A percentile compares a stretch with the other conserved stretches of the same genome.
Evolutionary conservation across 2,113 vertebrate genomes (phyloP).

Genomic region (Candoia aspera): DNA sequence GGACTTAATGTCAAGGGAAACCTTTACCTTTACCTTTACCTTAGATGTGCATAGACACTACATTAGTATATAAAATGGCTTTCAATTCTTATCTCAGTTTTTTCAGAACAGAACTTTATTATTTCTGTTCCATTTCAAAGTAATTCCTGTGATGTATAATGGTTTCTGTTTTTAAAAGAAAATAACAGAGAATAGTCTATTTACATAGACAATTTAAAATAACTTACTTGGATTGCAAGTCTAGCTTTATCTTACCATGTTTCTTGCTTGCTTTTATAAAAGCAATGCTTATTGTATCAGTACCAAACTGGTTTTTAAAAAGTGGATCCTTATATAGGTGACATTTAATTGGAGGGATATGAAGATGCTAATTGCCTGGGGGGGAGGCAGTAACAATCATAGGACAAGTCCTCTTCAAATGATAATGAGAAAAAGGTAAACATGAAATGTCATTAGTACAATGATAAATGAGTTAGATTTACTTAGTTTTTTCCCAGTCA

Average conservation of each 20-base stretch:
- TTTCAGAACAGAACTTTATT: background rate
- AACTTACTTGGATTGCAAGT: background rate
- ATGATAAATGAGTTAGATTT: conserved; percentile 64
- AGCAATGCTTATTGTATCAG: conserved; percentile 33
- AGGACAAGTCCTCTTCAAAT: conserved; percentile 54
- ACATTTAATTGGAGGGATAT: conserved; percentile 16
- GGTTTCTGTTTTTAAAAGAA: background rate
- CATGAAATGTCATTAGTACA: conserved; percentile 55
- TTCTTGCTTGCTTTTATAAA: conserved; percentile 18
- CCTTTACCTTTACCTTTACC: too few relatives aligned
- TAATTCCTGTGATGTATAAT: background rate
- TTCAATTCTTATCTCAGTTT: background rate
- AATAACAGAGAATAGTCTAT: background rate
- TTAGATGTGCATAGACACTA: too few relatives aligned
- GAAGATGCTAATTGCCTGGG: conserved; percentile 39
- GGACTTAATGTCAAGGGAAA: too few relatives aligned
- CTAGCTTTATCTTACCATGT: background rate
- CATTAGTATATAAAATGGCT: background rate
- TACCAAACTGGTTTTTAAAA: conserved; percentile 21
- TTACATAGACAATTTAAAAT: background rate
- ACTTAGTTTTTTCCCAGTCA: conserved; percentile 62
- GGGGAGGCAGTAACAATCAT: conserved; percentile 49
- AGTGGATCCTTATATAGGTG: background rate
- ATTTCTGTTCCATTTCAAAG: background rate
- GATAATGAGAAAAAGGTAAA: conserved; percentile 57